These are phyloP conservation scores for Brachypalpus laphriformis DNA, from an alignment of 2,888 invertebrate species.

Conservation along the genomic window DNA sequence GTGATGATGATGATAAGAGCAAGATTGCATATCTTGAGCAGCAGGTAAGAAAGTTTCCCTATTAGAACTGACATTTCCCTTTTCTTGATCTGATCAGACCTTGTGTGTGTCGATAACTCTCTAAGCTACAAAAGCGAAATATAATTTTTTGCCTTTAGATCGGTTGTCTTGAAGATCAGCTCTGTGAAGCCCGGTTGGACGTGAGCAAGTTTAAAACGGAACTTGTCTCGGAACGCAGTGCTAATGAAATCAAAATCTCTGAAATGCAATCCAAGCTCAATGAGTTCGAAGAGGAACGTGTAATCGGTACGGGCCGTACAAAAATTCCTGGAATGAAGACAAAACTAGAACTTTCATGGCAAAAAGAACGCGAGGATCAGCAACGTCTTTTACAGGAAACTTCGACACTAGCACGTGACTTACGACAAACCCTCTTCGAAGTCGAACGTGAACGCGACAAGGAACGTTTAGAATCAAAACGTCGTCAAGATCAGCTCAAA, in stretches of 20 bases:
- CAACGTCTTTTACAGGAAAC: constrained; percentile 95
- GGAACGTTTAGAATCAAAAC: constrained; percentile 93
- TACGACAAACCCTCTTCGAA: constrained; percentile 94
- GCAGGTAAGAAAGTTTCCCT: constrained; percentile 83
- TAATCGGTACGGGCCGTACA: constrained; percentile 91
- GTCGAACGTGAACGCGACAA: constrained; percentile 95
- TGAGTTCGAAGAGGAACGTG: constrained; percentile 92
- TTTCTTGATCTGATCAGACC: no score
- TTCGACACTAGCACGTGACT: constrained; percentile 93
- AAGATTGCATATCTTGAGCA: constrained; percentile 91
- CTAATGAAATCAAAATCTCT: constrained; percentile 92
- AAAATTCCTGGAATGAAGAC: constrained; percentile 94
- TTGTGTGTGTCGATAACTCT: no score
- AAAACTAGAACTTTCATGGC: constrained; percentile 95
- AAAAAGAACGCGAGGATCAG: constrained; percentile 96
- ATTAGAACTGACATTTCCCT: neutral
- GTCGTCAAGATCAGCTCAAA: constrained; percentile 93
- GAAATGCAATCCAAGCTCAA: constrained; percentile 92
- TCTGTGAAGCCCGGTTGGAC: constrained; percentile 92
- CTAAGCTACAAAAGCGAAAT: neutral
- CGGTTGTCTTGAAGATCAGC: constrained; percentile 93
- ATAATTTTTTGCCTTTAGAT: constrained; percentile 81
- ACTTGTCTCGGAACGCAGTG: constrained; percentile 93
- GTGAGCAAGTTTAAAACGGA: constrained; percentile 93
- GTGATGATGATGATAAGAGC: constrained; percentile 89